Evolutionary conservation across 2,113 vertebrate genomes (phyloP).

Genomic region (Corynorhinus townsendii): DNA sequence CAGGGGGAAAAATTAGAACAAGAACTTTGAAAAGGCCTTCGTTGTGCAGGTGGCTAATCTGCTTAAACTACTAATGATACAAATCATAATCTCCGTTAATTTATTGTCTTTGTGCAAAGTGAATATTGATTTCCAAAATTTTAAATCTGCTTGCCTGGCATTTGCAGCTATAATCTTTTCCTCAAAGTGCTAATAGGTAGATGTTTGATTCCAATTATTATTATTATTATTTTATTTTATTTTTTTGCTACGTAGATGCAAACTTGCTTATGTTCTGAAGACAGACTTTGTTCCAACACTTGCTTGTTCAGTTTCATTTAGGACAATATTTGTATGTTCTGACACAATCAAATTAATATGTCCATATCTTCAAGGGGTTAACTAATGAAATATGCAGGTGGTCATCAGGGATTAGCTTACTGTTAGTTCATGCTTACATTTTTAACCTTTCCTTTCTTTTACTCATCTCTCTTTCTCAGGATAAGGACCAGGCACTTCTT

Average conservation of each 20-base stretch:
- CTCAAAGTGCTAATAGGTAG: neutral
- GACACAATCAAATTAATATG: neutral
- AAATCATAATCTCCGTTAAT: slow-evolving; percentile 1
- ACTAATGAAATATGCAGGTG: neutral
- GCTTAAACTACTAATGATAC: slow-evolving; percentile 26
- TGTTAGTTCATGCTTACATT: neutral
- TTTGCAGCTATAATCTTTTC: neutral
- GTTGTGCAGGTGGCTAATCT: neutral
- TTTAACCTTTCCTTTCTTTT: neutral
- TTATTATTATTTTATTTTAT: neutral
- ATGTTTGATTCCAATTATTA: neutral
- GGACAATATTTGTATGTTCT: neutral
- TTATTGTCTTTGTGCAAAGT: slow-evolving; percentile 9
- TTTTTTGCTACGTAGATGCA: neutral
- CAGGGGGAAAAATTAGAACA: neutral
- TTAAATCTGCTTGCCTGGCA: neutral
- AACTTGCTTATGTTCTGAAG: neutral
- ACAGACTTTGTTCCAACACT: neutral
- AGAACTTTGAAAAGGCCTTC: neutral
- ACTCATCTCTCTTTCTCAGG: neutral
- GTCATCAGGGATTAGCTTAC: neutral
- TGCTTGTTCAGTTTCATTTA: neutral
- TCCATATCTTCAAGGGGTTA: neutral
- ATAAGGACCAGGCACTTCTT: neutral
- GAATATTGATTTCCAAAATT: slow-evolving; percentile 37